Base-by-base conservation (phyloP, 2,888 invertebrate species). In the Amphipoea lucens region DNA sequence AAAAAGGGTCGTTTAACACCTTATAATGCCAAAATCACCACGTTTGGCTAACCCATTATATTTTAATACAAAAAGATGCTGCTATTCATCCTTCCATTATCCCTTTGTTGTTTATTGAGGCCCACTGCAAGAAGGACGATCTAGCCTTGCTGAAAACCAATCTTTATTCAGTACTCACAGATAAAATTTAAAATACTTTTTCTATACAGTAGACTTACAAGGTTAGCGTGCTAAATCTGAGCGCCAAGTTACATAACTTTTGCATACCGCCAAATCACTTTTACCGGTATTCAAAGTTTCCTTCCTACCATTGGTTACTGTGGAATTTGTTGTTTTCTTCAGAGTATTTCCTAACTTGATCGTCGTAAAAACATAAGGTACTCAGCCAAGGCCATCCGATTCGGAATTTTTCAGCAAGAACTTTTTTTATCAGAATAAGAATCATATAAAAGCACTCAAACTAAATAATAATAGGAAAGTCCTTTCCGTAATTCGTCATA, bases 401-500 rank as follows among this genome's bases (percentile, higher is more conserved):
- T 74, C 67, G 54, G 63, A 57, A 23, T 75, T 75, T 81, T 40
- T 45, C 9, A 23, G 23, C 42, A 54, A 62, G n/a, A 54, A 36
- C 74, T 66, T 70, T 40, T 57, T 70, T 76, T 76, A 63, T 57
- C 75, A 17, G 68, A 68, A 80, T 36, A 79, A 74, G 69, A 78
- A 63, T 73, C 57, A n/a, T 74, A 51, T 62, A 67, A 68, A 79
- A 71, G 67, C 65, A 84, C 57, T 71, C 69, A 65, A 74, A 60
- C 65, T 63, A 71, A 68, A 68, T 60, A 76, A 65, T 82, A 78
- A 72, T 71, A 74, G 65, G 51, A 60, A 83, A 86, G 75, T 68
- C 78, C 63, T 78, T 76, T 67, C 66, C 42, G 77, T 78, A 74
- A 81, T 85, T 73, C 73, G 74, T 86, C 78, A 80, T 79, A 76